Conservation (phyloP, 2,888 invertebrate species). For the Heliconius cydno region DNA sequence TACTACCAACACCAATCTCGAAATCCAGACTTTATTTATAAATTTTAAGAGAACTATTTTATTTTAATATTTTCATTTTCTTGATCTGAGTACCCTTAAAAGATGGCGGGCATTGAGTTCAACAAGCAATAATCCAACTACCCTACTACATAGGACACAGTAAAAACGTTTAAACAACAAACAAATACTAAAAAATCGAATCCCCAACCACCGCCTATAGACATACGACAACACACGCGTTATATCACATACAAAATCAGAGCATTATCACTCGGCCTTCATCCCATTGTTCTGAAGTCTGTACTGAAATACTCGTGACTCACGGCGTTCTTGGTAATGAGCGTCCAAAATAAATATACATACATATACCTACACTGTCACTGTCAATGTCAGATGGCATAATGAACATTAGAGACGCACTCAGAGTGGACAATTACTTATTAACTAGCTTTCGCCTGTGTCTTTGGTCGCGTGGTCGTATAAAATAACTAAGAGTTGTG, state of each 20-base stretch:
- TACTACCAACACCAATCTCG: no score
- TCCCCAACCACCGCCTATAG: background rate
- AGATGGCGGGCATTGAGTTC: no score
- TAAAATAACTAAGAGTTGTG: no score
- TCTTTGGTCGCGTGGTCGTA: no score
- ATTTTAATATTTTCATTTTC: no score
- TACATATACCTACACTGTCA: slow-evolving; percentile 4
- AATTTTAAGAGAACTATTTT: no score
- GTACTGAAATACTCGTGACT: slow-evolving; percentile 18
- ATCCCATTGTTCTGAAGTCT: slow-evolving; percentile 10
- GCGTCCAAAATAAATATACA: slow-evolving; percentile 19
- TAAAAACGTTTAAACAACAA: no score
- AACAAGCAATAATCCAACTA: background rate
- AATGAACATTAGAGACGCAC: background rate
- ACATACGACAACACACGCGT: background rate
- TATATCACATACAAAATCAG: background rate
- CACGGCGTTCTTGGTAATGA: slow-evolving; percentile 4
- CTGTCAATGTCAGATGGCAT: slow-evolving; percentile 26
- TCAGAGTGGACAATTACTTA: background rate
- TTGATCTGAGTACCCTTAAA: no score
- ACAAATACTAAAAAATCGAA: background rate
- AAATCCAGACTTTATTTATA: no score
- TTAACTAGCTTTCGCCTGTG: no score
- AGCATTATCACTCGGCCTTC: slow-evolving; percentile 8
- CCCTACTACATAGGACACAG: background rate